A percentile compares a stretch with the other conserved stretches of the same genome.
Conservation (phyloP, 2,797 vertebrate genomes). For the Lindbergichthys nudifrons region DNA sequence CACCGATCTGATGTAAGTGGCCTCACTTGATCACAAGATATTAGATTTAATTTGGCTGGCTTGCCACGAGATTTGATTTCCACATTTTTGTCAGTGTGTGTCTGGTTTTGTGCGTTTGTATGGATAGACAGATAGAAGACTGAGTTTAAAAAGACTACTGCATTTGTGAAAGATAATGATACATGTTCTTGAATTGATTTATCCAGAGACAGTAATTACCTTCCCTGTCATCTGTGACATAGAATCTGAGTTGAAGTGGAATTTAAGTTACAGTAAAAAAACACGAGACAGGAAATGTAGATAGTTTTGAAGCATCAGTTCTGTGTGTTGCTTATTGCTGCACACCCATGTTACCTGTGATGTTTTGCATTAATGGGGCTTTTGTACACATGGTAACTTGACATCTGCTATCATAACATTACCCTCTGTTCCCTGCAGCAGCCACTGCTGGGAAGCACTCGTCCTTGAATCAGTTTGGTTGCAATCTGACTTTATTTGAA, state of each 20-base stretch:
- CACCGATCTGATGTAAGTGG: slow-evolving; percentile 15
- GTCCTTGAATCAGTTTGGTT: slow-evolving; percentile 7
- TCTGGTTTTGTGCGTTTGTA: no score
- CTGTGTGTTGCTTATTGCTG: background rate
- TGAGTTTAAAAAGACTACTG: background rate
- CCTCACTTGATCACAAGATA: slow-evolving; percentile 26
- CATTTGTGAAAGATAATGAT: background rate
- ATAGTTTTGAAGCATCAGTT: background rate
- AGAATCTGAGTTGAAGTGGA: background rate
- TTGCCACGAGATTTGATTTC: background rate
- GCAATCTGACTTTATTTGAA: background rate
- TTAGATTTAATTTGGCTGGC: slow-evolving; percentile 24
- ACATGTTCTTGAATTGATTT: background rate
- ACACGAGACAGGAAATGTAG: background rate
- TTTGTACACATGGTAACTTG: background rate
- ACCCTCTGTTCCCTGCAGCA: background rate
- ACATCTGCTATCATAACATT: background rate
- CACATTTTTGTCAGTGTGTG: background rate
- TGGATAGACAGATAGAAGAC: background rate
- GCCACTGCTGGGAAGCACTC: background rate
- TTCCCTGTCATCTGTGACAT: slow-evolving; percentile 12
- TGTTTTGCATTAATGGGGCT: background rate
- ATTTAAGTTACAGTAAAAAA: background rate
- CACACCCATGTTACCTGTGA: background rate
- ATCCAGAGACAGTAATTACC: background rate